phyloP scores from a whole-genome alignment of 2,113 vertebrate species.

The Papio anubis region DNA sequence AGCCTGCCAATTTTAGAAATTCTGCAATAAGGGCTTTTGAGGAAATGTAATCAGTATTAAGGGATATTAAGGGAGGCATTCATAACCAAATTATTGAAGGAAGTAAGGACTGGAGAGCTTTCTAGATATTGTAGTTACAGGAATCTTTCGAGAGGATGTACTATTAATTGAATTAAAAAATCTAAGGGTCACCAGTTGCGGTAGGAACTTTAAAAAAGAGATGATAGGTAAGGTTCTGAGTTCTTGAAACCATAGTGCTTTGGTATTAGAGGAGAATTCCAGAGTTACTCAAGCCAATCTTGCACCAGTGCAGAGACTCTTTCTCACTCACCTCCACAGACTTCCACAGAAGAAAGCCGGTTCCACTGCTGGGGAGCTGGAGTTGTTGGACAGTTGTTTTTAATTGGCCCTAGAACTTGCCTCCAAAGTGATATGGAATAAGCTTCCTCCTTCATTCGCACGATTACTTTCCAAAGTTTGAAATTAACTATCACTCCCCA shows the following conservation, averaged over 20 bases:
- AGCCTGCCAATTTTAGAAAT: not conserved
- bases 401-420: not conserved
- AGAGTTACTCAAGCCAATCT: not conserved
- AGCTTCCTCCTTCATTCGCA: not conserved
- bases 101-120: not conserved
- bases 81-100: not conserved
- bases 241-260: not conserved
- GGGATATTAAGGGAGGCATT: not conserved
- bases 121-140: not conserved
- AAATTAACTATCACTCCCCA: not conserved
- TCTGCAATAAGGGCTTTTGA: not conserved
- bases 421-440: not conserved
- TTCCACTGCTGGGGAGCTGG: not conserved
- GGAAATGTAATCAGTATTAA: not conserved
- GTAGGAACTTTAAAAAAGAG: not conserved
- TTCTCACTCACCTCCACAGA: not conserved
- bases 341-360: not conserved
- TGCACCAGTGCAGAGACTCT: not conserved
- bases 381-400: not conserved
- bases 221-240: not conserved
- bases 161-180: not conserved
- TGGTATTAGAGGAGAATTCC: not conserved
- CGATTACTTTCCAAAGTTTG: not conserved
- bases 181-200: not conserved
- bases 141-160: not conserved